Evolutionary conservation across 2,113 vertebrate species (phyloP).

Genomic region (Cyanocitta stelleri): DNA sequence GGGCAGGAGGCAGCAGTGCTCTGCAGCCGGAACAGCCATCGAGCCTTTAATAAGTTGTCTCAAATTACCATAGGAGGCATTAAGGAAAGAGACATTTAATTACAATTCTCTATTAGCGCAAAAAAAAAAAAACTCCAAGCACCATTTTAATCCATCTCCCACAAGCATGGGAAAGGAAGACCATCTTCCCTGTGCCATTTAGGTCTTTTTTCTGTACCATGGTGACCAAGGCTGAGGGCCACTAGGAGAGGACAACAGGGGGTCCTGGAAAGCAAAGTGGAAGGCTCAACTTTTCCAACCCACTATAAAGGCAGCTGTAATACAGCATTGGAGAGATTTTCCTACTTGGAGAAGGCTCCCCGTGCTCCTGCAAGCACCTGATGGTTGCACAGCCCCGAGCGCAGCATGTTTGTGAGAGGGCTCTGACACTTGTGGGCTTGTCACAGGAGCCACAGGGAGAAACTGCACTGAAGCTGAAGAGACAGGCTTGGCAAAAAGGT

Average conservation of each 20-base stretch:
- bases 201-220: neutral
- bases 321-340: neutral
- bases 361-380: accelerated
- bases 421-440: neutral
- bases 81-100: conserved; percentile 28
- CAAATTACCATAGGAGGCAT: conserved; percentile 23
- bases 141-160: neutral
- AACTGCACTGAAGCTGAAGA: neutral
- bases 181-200: neutral
- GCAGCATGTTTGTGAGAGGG: accelerated
- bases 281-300: neutral
- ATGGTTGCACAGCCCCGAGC: neutral
- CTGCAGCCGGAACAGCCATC: neutral
- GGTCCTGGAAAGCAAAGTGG: neutral
- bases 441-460: neutral
- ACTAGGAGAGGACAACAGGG: neutral
- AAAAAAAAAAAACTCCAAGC: accelerated
- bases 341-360: neutral
- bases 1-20: neutral
- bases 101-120: neutral
- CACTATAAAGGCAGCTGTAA: neutral
- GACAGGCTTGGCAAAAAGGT: neutral
- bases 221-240: accelerated
- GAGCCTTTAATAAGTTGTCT: conserved; percentile 12
- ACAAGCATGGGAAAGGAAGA: neutral